Evolutionary conservation across 2,888 invertebrate genomes (phyloP).

Genomic region (Thymelicus sylvestris): DNA sequence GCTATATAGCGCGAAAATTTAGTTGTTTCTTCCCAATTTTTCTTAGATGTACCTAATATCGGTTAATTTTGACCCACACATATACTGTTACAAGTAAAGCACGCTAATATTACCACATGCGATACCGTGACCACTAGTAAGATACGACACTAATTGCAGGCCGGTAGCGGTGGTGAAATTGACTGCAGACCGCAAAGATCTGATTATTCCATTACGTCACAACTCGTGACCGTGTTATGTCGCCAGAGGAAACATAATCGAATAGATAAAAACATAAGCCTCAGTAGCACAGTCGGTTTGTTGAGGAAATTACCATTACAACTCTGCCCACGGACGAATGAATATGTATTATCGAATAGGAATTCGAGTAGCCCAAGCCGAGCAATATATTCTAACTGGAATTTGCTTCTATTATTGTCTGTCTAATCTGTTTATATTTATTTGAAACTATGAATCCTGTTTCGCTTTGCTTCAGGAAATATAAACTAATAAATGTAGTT

Average conservation of each 20-base stretch:
- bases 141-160: conserved; percentile 14
- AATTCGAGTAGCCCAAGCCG: conserved; percentile 65
- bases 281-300: conserved; percentile 62
- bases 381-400: conserved; percentile 52
- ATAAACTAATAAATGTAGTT: no score
- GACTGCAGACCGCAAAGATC: conserved; percentile 22
- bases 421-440: conserved; percentile 40
- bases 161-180: conserved; percentile 23
- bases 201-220: conserved; percentile 25
- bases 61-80: background rate
- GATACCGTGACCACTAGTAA: conserved; percentile 4
- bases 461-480: background rate
- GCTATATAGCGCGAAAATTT: no score
- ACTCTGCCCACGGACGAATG: conserved; percentile 72
- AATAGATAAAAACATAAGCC: conserved; percentile 75
- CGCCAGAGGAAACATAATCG: conserved; percentile 12
- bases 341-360: conserved; percentile 68
- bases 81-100: background rate
- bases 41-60: no score
- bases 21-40: no score
- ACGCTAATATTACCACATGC: background rate
- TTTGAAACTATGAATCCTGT: background rate
- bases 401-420: conserved; percentile 43
- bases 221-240: background rate
- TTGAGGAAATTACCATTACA: conserved; percentile 79